These are phyloP conservation scores for Spodoptera litura DNA, from an alignment of 1,140 invertebrate genomes.

Conservation along the genomic window DNA sequence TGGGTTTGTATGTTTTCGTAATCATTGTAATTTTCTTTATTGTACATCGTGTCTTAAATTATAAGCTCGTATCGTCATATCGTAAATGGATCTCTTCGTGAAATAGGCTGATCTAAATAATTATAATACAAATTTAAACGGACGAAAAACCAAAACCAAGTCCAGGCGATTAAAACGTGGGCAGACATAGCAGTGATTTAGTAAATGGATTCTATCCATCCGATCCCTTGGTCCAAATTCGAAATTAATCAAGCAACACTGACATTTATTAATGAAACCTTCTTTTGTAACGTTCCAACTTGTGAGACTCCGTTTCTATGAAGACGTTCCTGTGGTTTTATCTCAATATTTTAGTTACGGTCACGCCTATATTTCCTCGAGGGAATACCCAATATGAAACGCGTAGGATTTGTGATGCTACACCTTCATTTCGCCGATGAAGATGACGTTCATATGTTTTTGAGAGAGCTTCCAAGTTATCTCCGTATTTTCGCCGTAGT, in stretches of 20 bases:
- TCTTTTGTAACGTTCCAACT: constrained; percentile 12
- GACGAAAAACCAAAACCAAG: not conserved
- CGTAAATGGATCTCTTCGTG: too few species aligned
- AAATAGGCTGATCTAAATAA: too few species aligned
- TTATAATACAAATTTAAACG: too few species aligned
- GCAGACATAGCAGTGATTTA: too few species aligned
- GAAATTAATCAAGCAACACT: not conserved
- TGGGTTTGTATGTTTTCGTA: too few species aligned
- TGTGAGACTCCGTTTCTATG: constrained; percentile 5
- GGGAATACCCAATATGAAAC: constrained; percentile 17
- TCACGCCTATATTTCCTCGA: not conserved
- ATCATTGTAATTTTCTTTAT: too few species aligned
- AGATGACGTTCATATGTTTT: not conserved
- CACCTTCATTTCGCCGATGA: constrained; percentile 14
- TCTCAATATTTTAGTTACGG: constrained; percentile 21
- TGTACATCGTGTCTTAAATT: too few species aligned
- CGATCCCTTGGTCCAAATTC: not conserved
- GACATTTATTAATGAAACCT: constrained; percentile 19
- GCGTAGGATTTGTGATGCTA: constrained; percentile 23
- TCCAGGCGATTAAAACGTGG: not conserved
- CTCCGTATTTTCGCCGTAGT: not conserved
- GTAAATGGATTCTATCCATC: constrained; percentile 2
- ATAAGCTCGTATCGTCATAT: too few species aligned
- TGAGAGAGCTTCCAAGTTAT: not conserved
- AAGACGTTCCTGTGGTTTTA: constrained; percentile 1